These are phyloP conservation scores for Toxotes chatareus DNA, from an alignment of 2,113 vertebrate species.

Conservation along the genomic window DNA sequence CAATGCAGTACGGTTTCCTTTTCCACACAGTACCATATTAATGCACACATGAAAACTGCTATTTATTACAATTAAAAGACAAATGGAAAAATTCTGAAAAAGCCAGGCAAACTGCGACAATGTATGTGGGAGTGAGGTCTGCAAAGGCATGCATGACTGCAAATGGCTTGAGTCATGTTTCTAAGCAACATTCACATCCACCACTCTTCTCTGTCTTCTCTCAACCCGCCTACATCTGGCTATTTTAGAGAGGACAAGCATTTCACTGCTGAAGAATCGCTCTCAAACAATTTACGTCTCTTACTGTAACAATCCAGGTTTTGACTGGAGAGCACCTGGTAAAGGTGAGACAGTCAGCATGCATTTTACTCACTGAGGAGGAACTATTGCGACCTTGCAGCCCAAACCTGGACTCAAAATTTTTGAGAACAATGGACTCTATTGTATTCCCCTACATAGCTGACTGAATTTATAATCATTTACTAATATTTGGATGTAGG, in stretches of 20 bases:
- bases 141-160: slow-evolving; percentile 54
- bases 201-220: slow-evolving; percentile 54
- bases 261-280: slow-evolving; percentile 30
- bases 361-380: slow-evolving; percentile 6
- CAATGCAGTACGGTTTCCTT: background rate
- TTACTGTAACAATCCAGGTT: background rate
- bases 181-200: slow-evolving; percentile 78
- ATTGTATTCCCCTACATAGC: slow-evolving; percentile 68
- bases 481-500: slow-evolving; percentile 50
- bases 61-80: slow-evolving; percentile 4
- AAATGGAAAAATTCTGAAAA: background rate
- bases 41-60: background rate
- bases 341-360: slow-evolving; percentile 30
- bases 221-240: slow-evolving; percentile 62
- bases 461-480: slow-evolving; percentile 64
- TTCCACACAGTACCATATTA: slow-evolving; percentile 1
- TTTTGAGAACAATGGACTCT: slow-evolving; percentile 64
- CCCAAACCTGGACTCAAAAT: slow-evolving; percentile 22
- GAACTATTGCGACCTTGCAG: slow-evolving; percentile 41
- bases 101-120: slow-evolving; percentile 22
- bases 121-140: slow-evolving; percentile 64
- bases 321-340: background rate
- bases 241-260: slow-evolving; percentile 45
- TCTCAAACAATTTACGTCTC: slow-evolving; percentile 14
- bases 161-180: slow-evolving; percentile 68